Percentiles rank a stretch among this genome's conserved stretches.
phyloP scores from a whole-genome alignment of 1,140 invertebrate species.

The Cecropterus lyciades region DNA sequence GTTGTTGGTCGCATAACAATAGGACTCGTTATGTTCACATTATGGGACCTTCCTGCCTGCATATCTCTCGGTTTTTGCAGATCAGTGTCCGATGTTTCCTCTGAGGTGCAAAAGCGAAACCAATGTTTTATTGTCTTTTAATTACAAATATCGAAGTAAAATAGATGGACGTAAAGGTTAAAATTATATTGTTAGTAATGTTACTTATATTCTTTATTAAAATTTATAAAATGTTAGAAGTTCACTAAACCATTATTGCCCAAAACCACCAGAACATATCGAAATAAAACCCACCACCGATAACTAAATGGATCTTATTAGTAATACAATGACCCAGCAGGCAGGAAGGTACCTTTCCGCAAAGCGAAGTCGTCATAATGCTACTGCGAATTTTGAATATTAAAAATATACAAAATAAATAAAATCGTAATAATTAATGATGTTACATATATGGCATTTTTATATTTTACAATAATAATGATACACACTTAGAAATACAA shows the following conservation, averaged over 20 bases:
- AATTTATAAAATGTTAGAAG: constrained; percentile 50
- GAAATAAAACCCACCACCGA: constrained; percentile 70
- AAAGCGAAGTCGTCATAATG: constrained; percentile 78
- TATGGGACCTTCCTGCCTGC: constrained; percentile 82
- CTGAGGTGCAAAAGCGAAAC: constrained; percentile 82
- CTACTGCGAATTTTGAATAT: constrained; percentile 37
- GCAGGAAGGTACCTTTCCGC: constrained; percentile 84
- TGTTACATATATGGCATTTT: constrained; percentile 56
- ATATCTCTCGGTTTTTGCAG: constrained; percentile 77
- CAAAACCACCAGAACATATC: constrained; percentile 44
- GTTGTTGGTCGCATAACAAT: constrained; percentile 63
- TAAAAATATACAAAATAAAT: constrained; percentile 43
- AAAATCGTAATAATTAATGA: constrained; percentile 43
- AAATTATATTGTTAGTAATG: constrained; percentile 46
- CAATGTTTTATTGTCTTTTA: constrained; percentile 49
- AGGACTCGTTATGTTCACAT: constrained; percentile 67
- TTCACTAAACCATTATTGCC: constrained; percentile 19
- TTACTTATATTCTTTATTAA: constrained; percentile 31
- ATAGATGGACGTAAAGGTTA: constrained; percentile 33
- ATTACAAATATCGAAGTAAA: constrained; percentile 35
- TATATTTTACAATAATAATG: constrained; percentile 37
- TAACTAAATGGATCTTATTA: constrained; percentile 66
- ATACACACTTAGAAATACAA: constrained; percentile 30
- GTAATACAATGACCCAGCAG: constrained; percentile 80
- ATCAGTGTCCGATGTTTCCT: constrained; percentile 80